Evolutionary conservation across 2,113 vertebrate species (phyloP).

Genomic region (Aspiorhynchus laticeps): DNA sequence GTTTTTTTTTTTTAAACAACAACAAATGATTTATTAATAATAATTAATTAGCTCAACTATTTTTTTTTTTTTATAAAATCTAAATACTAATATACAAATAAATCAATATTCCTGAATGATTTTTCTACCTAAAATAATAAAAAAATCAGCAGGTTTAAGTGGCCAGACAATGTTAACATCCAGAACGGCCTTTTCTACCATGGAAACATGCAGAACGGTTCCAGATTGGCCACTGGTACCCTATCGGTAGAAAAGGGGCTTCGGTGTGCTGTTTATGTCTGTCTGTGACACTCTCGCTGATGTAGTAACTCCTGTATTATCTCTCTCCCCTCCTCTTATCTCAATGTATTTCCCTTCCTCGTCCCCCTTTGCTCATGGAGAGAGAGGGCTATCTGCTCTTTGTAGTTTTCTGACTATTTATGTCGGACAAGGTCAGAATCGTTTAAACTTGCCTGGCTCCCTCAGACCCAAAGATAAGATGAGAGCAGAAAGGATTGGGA

Average conservation of each 20-base stretch:
- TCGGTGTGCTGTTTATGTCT: conserved; percentile 41
- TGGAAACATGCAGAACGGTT: conserved; percentile 1
- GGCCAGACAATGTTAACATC: background rate
- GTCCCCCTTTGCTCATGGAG: conserved; percentile 39
- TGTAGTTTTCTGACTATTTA: conserved; percentile 83
- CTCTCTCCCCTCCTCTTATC: conserved; percentile 59
- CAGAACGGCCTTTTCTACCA: background rate
- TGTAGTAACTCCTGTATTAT: conserved; percentile 64
- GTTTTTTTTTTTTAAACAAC: too few relatives aligned
- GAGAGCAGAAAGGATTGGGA: conserved; percentile 64
- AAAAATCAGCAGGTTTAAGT: background rate
- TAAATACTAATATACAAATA: too few relatives aligned
- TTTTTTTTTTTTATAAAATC: too few relatives aligned
- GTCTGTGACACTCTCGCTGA: conserved; percentile 57
- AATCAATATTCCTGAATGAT: background rate
- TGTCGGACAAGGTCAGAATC: conserved; percentile 83
- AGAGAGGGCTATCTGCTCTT: conserved; percentile 71
- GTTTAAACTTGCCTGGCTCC: conserved; percentile 76
- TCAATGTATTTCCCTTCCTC: conserved; percentile 58
- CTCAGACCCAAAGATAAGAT: conserved; percentile 77
- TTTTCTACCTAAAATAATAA: background rate
- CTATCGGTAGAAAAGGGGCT: background rate
- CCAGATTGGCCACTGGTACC: background rate
- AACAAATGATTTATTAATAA: background rate
- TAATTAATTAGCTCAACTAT: background rate